phyloP scores from a whole-genome alignment of 2,888 invertebrate species.

The Eristalis arbustorum region DNA sequence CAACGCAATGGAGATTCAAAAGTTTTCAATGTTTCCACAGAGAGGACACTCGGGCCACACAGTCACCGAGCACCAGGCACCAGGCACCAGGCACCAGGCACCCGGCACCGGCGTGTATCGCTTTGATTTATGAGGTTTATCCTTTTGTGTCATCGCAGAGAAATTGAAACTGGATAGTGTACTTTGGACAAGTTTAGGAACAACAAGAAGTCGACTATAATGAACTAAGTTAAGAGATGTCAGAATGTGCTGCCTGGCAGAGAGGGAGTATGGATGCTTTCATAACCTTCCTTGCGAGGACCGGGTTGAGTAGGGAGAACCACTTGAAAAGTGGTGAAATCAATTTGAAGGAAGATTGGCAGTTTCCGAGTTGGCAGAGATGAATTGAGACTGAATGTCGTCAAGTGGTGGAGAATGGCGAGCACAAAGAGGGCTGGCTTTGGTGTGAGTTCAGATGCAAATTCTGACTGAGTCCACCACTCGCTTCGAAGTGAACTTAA shows the following conservation, averaged over 20 bases:
- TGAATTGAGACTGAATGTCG: not conserved
- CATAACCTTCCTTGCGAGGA: not conserved
- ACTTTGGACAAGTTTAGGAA: slow-evolving; percentile 18
- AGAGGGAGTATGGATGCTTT: not conserved
- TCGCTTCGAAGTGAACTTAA: too few species aligned
- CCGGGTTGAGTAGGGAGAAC: not conserved
- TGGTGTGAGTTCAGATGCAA: too few species aligned
- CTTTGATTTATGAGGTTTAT: slow-evolving; percentile 57
- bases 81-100: not conserved
- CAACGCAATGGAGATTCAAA: slow-evolving; percentile 26
- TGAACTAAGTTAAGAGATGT: not conserved
- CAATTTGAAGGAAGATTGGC: not conserved
- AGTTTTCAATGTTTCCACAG: slow-evolving; percentile 48
- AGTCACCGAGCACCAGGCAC: not conserved
- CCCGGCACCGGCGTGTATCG: slow-evolving; percentile 5
- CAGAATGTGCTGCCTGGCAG: not conserved
- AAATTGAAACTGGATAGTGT: slow-evolving; percentile 42
- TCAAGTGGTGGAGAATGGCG: not conserved
- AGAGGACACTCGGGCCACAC: not conserved
- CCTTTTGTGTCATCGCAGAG: slow-evolving; percentile 51
- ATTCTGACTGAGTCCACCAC: too few species aligned
- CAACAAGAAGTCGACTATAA: slow-evolving; percentile 6
- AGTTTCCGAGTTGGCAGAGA: not conserved
- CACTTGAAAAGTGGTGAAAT: not conserved
- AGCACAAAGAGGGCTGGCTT: too few species aligned